Base-by-base conservation (phyloP, 1,140 invertebrate genomes). In the Aphelenchoides avenae region DNA sequence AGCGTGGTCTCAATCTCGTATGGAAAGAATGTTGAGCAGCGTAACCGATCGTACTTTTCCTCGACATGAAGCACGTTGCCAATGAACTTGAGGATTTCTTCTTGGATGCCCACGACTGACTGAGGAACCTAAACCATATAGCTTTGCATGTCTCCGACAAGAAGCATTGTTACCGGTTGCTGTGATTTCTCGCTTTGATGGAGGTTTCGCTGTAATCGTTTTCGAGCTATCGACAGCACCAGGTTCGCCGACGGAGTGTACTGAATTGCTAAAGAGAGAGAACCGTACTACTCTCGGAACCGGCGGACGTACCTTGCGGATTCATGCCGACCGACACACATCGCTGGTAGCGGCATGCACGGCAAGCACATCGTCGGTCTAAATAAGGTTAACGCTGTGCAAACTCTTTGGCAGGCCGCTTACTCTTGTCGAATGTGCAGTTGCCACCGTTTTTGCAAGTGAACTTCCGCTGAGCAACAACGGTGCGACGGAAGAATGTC, bases 1-100 rank as follows among this genome's bases (percentile, higher is more conserved):
- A 49, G 46, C 6, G 29, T 26, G 7, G 50, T 22, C 6, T 6
- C 50, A 13, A 6, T 6, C 13, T 49, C 46, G 46, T 49, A 50
- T 13, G 37, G 13, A 44, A 7, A 49, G 46, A 49, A 49, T 44
- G 24, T 7, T 50, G 46, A 49, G 5, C 6, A 6, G 29, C 46
- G 46, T 15, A 49, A 50, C 29, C 46, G 46, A 50, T 49, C 26
- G 18, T 15, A 50, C 46, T 49, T 49, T 44, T 49, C n/a, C n/a
- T n/a, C n/a, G n/a, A n/a, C n/a, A n/a, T n/a, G n/a, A n/a, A n/a
- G n/a, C n/a, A n/a, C n/a, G 13, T 49, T n/a, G 24, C 50, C 46
- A 44, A 49, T 49, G 13, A 6, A 5, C 5, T 31, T 6, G 13
- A 49, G 20, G 5, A 49, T 15, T 13, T 13, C 29, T 7, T 49